Base-by-base conservation (phyloP, 2,888 invertebrate genomes). In the Invenusta paracnida region DNA sequence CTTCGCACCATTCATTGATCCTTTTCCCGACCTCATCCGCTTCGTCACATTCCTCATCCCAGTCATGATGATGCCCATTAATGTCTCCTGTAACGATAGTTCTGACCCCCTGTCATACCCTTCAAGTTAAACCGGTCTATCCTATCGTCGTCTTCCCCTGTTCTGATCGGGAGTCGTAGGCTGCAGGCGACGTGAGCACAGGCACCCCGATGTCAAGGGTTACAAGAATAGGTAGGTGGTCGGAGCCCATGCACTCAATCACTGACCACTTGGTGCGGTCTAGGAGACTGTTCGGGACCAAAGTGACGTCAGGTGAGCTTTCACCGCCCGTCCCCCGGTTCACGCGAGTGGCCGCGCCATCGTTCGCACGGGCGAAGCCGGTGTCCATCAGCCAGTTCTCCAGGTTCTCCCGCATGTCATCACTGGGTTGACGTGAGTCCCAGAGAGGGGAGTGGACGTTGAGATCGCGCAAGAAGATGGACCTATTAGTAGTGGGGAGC, bases 381-480 rank as follows among this genome's bases (percentile, higher is more conserved):
- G 13, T 29, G 82, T 29, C 29, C n/a, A 31, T 27, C n/a, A 29
- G 29, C 82, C 82, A 82, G 28, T 82, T 48, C 82, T 30, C 82
- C 11, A 82, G 2, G n/a, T 2, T n/a, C 30, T 25, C 82, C n/a
- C 82, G 28, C 29, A 13, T 29, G n/a, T 17, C 82, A 28, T 82
- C 82, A 28, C n/a, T 29, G n/a, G n/a, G 82, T 82, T 82, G 82
- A 25, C 11, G 11, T 2, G 13, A 13, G 31, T 82, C 82, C 82
- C 82, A 82, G 30, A 82, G 82, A n/a, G n/a, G 82, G 31, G 29
- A 82, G 82, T 82, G 82, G n/a, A 28, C 82, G 29, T 82, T 82
- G 28, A 82, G 30, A 25, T 82, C 82, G 13, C n/a, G 2, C 2
- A 82, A 27, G 31, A 82, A 2, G 29, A 82, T 82, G 11, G 82